Percentiles rank a stretch among this genome's conserved stretches.
phyloP scores from a whole-genome alignment of 2,113 vertebrate species.

The Struthidea cinerea region DNA sequence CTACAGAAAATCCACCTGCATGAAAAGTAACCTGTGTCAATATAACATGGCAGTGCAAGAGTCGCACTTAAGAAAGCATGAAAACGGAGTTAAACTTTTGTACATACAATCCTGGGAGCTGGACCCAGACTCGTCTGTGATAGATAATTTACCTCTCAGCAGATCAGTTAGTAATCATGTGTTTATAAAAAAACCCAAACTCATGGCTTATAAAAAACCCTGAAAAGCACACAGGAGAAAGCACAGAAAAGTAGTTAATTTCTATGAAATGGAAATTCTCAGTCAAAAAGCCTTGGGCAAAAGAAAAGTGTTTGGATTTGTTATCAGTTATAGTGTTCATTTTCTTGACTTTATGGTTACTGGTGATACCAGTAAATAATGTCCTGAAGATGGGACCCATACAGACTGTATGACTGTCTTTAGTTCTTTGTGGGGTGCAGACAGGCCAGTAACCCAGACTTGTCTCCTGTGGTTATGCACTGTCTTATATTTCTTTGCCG shows the following conservation, averaged over 20 bases:
- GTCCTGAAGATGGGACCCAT: neutral
- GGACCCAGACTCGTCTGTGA: neutral
- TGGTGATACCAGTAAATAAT: neutral
- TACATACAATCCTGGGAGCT: neutral
- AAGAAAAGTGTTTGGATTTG: neutral
- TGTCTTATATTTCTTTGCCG: neutral
- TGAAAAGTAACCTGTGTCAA: neutral
- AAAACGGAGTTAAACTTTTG: neutral
- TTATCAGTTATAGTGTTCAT: neutral
- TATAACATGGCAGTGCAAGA: neutral
- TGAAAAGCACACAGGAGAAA: neutral
- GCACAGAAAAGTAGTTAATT: neutral
- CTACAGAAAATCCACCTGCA: neutral
- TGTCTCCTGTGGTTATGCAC: neutral
- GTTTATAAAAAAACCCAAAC: neutral
- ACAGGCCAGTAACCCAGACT: neutral
- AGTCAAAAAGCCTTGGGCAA: neutral
- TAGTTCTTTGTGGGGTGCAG: neutral
- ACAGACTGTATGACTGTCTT: neutral
- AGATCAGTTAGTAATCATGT: neutral
- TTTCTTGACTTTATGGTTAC: neutral
- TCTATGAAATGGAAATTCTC: neutral
- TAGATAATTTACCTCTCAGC: neutral
- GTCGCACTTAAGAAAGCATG: neutral
- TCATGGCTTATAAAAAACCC: neutral